Conservation (phyloP, 35 echinoderm and acorn worm genomes). For the Ptychodera flava region DNA sequence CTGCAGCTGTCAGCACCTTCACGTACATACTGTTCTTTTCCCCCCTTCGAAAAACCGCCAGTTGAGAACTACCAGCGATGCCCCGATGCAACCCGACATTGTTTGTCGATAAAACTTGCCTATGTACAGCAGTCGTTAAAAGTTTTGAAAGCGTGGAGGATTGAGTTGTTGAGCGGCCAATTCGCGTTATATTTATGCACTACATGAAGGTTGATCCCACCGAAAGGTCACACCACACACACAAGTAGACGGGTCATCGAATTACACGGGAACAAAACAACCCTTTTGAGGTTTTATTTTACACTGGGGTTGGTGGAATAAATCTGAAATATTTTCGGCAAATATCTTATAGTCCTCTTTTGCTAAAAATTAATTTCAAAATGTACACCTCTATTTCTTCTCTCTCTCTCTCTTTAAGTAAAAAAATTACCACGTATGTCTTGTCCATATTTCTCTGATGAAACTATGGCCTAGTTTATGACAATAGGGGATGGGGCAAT, state of each 20-base stretch:
- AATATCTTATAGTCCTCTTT: background rate
- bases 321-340: background rate
- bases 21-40: background rate
- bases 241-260: background rate
- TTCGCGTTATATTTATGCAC: too few species aligned
- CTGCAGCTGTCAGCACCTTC: background rate
- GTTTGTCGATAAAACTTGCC: too few species aligned
- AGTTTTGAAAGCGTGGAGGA: too few species aligned
- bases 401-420: too few species aligned
- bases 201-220: background rate
- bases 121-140: too few species aligned
- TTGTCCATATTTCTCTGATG: too few species aligned
- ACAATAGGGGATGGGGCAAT: background rate
- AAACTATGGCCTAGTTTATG: too few species aligned
- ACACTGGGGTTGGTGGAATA: background rate
- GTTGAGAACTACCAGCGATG: background rate
- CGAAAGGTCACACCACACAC: background rate
- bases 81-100: too few species aligned
- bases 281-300: background rate
- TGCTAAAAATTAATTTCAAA: background rate
- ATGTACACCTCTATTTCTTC: background rate
- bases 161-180: too few species aligned
- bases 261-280: background rate
- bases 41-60: too few species aligned
- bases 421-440: too few species aligned